phyloP scores from a whole-genome alignment of 2,797 vertebrate genomes.

The Enteromius radiatus region DNA sequence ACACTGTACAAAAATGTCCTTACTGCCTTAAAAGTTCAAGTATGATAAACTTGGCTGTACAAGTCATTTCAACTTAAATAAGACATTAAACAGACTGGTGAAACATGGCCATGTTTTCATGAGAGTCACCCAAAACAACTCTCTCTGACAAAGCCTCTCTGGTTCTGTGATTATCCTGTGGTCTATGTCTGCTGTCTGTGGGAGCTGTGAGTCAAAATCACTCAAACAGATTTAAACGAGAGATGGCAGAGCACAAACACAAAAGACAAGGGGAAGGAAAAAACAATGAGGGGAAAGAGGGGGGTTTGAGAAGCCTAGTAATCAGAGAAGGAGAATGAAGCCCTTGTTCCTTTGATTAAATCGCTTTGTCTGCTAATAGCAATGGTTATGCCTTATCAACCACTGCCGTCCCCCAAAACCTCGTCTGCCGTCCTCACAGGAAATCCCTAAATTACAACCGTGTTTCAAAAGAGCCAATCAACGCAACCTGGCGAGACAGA shows the following conservation, averaged over 20 bases:
- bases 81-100: not conserved
- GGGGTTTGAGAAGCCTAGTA: conserved; percentile 39
- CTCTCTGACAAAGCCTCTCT: not conserved
- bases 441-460: conserved; percentile 57
- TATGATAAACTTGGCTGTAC: not conserved
- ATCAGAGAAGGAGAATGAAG: conserved; percentile 52
- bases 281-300: conserved; percentile 15
- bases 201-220: conserved; percentile 11
- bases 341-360: conserved; percentile 60
- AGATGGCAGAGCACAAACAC: conserved; percentile 18
- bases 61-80: not conserved
- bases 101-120: not conserved
- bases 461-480: conserved; percentile 58
- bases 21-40: not conserved
- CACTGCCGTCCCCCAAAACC: conserved; percentile 24
- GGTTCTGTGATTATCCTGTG: conserved; percentile 13
- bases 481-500: conserved; percentile 27
- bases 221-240: conserved; percentile 32
- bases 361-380: conserved; percentile 58
- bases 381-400: conserved; percentile 54
- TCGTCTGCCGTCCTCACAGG: conserved; percentile 34
- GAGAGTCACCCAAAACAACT: not conserved
- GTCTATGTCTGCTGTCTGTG: not conserved
- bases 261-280: conserved; percentile 32
- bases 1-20: not conserved